Conservation (phyloP, 2,888 invertebrate species). For the Endotricha flammealis region DNA sequence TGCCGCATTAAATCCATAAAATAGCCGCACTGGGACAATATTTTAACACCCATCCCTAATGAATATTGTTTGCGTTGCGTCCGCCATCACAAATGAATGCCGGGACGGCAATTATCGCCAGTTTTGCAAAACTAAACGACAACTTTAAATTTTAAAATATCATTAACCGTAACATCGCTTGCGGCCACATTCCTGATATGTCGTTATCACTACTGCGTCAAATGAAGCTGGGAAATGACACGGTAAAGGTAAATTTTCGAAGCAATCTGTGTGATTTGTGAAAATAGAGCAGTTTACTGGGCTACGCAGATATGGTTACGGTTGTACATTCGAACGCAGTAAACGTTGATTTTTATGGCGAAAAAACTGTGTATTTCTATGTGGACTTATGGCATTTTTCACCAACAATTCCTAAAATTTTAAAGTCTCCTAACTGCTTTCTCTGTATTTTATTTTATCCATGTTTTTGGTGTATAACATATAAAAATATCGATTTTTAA, state of each 20-base stretch:
- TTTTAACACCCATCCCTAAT: slow-evolving; percentile 15
- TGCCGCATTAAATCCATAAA: slow-evolving; percentile 9
- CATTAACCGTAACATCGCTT: slow-evolving; percentile 29
- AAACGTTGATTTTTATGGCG: no score
- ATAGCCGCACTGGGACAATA: slow-evolving; percentile 14
- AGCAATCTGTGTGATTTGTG: no score
- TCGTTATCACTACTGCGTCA: slow-evolving; percentile 20
- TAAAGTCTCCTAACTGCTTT: no score
- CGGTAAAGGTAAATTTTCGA: slow-evolving; percentile 38
- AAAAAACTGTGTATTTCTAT: no score
- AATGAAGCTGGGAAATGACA: slow-evolving; percentile 30
- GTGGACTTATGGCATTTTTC: no score
- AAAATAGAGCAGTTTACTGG: no score
- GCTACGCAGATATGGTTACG: no score
- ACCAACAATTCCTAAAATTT: no score
- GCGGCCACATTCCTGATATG: slow-evolving; percentile 20
- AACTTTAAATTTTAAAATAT: slow-evolving; percentile 34
- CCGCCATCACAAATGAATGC: slow-evolving; percentile 22
- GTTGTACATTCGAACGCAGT: no score
- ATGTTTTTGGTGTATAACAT: no score
- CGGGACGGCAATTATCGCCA: slow-evolving; percentile 29
- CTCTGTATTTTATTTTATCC: no score
- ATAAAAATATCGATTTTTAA: no score
- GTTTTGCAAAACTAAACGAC: slow-evolving; percentile 31
- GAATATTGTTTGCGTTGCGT: slow-evolving; percentile 20